Conservation (phyloP, 2,113 vertebrate species). For the Thamnophis sirtalis region DNA sequence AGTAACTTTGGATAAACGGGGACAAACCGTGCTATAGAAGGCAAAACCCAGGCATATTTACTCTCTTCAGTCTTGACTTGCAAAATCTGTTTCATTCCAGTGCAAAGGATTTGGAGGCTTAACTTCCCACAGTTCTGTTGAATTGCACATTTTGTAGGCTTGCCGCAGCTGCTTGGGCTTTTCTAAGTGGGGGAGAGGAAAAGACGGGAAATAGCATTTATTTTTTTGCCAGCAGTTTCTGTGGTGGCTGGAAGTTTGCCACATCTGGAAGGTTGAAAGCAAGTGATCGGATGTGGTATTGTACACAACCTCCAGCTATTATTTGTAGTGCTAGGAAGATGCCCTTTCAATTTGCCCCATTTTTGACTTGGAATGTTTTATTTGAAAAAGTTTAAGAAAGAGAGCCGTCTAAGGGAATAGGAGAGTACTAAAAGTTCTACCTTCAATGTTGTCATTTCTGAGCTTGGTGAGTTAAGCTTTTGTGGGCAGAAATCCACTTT, state of each 20-base stretch:
- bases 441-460: not conserved
- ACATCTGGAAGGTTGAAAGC: constrained; percentile 16
- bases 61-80: not conserved
- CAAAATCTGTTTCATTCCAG: not conserved
- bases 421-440: not conserved
- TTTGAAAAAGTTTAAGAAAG: not conserved
- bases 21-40: too few species aligned
- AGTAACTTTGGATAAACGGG: not conserved
- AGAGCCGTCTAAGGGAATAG: too few species aligned
- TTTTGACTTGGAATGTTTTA: not conserved
- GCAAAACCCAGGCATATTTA: not conserved
- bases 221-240: constrained; percentile 6
- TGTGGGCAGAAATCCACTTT: not conserved
- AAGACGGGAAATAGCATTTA: not conserved
- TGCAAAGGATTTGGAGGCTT: not conserved
- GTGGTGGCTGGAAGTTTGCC: not conserved
- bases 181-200: constrained; percentile 15
- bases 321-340: constrained; percentile 9
- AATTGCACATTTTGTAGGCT: constrained; percentile 9
- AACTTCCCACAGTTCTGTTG: constrained; percentile 11
- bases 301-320: not conserved
- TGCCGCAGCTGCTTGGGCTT: constrained; percentile 18
- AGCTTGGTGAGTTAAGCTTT: not conserved
- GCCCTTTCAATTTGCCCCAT: not conserved
- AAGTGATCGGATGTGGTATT: not conserved